A percentile compares a stretch with the other conserved stretches of the same genome.
Conservation (phyloP, 2,113 vertebrate genomes). For the Eleginops maclovinus region DNA sequence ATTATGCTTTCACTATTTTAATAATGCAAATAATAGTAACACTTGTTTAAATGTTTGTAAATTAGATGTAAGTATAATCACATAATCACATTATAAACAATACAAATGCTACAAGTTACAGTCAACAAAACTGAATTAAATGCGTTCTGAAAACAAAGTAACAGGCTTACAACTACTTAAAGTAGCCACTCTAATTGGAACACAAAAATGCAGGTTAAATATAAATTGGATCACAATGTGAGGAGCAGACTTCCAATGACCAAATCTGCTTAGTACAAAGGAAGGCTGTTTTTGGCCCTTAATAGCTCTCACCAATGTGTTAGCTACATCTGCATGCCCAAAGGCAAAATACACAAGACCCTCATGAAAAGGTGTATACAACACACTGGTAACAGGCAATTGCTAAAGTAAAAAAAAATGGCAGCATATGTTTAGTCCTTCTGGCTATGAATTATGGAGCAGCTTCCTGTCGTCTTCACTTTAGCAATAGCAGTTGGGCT, state of each 20-base stretch:
- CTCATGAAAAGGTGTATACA: slow-evolving; percentile 52
- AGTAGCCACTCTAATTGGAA: background rate
- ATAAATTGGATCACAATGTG: slow-evolving; percentile 12
- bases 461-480: slow-evolving; percentile 61
- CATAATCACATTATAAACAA: background rate
- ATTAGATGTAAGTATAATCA: too few species aligned
- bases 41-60: too few species aligned
- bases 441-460: slow-evolving; percentile 71
- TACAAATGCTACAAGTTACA: background rate
- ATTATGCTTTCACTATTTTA: too few species aligned
- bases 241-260: slow-evolving; percentile 15
- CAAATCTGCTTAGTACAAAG: slow-evolving; percentile 12
- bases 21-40: too few species aligned
- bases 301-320: slow-evolving; percentile 18
- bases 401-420: slow-evolving; percentile 60
- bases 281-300: slow-evolving; percentile 15
- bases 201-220: background rate
- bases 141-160: background rate
- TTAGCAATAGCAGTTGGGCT: slow-evolving; percentile 21
- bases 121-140: background rate
- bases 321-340: slow-evolving; percentile 40
- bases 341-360: slow-evolving; percentile 42
- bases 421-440: slow-evolving; percentile 65
- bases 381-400: slow-evolving; percentile 21
- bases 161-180: background rate